Conservation (phyloP, 2,113 vertebrate genomes). For the Sinocyclocheilus anshuiensis region DNA sequence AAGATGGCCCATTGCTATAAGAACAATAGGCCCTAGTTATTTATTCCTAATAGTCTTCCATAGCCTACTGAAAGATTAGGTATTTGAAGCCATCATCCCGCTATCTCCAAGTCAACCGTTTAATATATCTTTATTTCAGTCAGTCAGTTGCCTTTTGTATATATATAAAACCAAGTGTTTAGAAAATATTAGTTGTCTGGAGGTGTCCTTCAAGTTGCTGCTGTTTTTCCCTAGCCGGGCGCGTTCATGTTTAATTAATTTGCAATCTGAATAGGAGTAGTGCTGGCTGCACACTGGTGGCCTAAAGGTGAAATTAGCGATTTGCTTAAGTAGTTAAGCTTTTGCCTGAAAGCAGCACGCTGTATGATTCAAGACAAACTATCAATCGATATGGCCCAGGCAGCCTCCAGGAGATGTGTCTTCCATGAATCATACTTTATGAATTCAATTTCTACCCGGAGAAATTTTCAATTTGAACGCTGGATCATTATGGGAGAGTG, state of each 20-base stretch:
- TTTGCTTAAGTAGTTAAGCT: conserved; percentile 99
- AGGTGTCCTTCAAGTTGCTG: conserved; percentile 72
- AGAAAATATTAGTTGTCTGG: conserved; percentile 60
- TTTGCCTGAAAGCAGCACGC: conserved; percentile 94
- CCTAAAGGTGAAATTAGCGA: conserved; percentile 99
- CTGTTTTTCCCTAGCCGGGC: conserved; percentile 81
- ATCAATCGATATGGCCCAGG: conserved; percentile 99
- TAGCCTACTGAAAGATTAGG: conserved; percentile 64
- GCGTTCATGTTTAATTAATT: conserved; percentile 99
- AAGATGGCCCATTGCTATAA: conserved; percentile 28
- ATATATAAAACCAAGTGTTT: conserved; percentile 51
- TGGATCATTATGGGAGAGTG: conserved; percentile 99
- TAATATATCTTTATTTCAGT: conserved; percentile 62
- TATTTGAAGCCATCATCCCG: conserved; percentile 36
- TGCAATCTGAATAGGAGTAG: conserved; percentile 95
- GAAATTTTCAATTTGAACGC: conserved; percentile 99
- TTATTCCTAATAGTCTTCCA: conserved; percentile 43
- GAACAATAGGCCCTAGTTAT: conserved; percentile 46
- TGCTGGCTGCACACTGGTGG: conserved; percentile 99
- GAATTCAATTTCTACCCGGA: conserved; percentile 99
- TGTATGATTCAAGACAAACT: conserved; percentile 99
- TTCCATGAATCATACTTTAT: conserved; percentile 99
- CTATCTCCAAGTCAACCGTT: conserved; percentile 53
- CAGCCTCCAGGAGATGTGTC: conserved; percentile 98
- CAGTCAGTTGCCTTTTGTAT: conserved; percentile 84